Evolutionary conservation across 2,113 vertebrate species (phyloP), one percentile per base, ranked within the genome.

Genomic region (Phaethon lepturus): DNA sequence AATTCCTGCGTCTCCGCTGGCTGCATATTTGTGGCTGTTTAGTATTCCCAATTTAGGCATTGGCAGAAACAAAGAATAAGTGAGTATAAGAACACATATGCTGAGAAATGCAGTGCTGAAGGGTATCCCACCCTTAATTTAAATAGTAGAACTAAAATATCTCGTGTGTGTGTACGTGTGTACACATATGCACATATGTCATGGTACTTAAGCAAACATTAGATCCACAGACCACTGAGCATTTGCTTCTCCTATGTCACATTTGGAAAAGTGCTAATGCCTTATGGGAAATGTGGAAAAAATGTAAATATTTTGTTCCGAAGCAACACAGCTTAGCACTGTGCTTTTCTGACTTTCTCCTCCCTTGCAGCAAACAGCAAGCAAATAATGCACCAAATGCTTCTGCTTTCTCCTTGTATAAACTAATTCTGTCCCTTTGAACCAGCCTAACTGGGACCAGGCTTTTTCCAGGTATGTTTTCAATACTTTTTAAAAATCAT

Each of bases 111-210:
- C 88, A 17, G 88, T 8, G 88, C 73, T 91, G 86, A 93, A 81
- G 88, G 91, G 84, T 77, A 38, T 94, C 81, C 86, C 92, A 93
- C 75, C 92, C 88, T 84, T 47, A 17, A 31, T 88, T 96, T 78
- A 45, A 87, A 75, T 7, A 14, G 85, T 45, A 78, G 53, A 77
- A 53, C 84, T 76, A 16, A 93, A 96, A 93, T 76, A 80, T 52
- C 86, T 79, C 4, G 0, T 69, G 67, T 77, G 56, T 87, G 29
- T 69, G 19, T 45, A 17, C 17, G 77, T n/a, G 59, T 31, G 52
- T 28, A n/a, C 52, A 38, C 67, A 90, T 24, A 60, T 5, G 60
- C 56, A 92, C 56, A 56, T 8, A 7, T 91, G 91, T 91, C 63
- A n/a, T 4, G 47, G 82, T 14, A 15, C 77, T 95, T 25, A 35